Evolutionary conservation across 2,888 invertebrate genomes (phyloP), one percentile per base, ranked within the genome.

Genomic region (Zonitis immaculata): DNA sequence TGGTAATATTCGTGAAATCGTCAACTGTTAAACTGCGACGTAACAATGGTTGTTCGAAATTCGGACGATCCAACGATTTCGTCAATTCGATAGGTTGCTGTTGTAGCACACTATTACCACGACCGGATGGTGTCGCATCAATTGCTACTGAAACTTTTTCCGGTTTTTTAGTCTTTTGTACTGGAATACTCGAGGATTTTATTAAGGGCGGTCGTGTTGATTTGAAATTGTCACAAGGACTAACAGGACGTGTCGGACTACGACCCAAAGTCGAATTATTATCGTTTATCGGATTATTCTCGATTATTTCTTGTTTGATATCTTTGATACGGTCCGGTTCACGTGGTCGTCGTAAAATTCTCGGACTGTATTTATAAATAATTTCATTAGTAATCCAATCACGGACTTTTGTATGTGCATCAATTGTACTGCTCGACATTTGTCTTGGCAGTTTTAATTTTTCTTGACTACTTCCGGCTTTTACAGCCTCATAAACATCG

Each of bases 381-480:
- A 88, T 85, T 72, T 89, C 89, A 59, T 88, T 86, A 0, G 88
- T 84, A 63, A 92, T 91, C 92, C 92, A 91, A 64, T 91, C 89
- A 57, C 86, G 81, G 1, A 92, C 91, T 79, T 91, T 91, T 11
- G 89, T 87, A 68, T 91, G 88, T 0, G 91, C 88, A 72, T 92
- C 91, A 59, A 92, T 83, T 0, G 91, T 91, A 57, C 89, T 90
- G 5, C 82, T 84, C 6, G 89, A 90, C 67, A 88, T 81, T 72
- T 89, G 87, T 18, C 89, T 75, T 16, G 86, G 81, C 25, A 88
- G 74, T 70, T 86, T 85, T 65, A 84, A 85, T 64, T 80, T 82
- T 74, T 84, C 77, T 71, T 81, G 71, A 59, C 75, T 67, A 59
- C 82, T 82, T 63, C 78, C 76, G 57, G 72, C 68, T 66, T 79